Conservation (phyloP, 2,797 vertebrate species). For the Decapterus maruadsi region DNA sequence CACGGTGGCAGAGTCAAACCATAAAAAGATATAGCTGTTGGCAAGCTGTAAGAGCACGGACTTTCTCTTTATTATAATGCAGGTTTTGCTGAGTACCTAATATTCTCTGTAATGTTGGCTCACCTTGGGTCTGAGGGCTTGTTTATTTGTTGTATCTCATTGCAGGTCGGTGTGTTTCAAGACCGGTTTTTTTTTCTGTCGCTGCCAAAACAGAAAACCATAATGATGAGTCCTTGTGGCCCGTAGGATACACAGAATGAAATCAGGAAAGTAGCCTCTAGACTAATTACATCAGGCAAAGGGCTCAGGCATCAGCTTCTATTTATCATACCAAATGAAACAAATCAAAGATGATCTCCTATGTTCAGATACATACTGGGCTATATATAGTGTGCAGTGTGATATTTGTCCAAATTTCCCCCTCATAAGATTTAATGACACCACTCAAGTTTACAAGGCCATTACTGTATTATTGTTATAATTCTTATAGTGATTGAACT, state of each 20-base stretch:
- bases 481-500: too few species aligned
- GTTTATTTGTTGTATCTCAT: conserved; percentile 37
- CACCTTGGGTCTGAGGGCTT: conserved; percentile 14
- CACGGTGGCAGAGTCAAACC: neutral
- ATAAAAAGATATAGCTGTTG: conserved; percentile 16
- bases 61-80: conserved; percentile 31
- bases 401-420: neutral
- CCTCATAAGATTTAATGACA: too few species aligned
- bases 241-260: conserved; percentile 27
- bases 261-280: conserved; percentile 25
- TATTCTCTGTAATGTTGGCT: conserved; percentile 35
- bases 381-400: neutral
- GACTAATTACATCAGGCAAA: conserved; percentile 44
- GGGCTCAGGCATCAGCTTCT: conserved; percentile 23
- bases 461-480: too few species aligned
- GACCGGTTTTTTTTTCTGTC: conserved; percentile 13
- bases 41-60: conserved; percentile 27
- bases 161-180: neutral
- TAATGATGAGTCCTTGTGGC: conserved; percentile 32
- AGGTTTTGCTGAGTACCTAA: conserved; percentile 27
- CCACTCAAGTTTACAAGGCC: too few species aligned
- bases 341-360: conserved; percentile 4
- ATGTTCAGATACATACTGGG: too few species aligned
- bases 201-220: conserved; percentile 29
- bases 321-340: conserved; percentile 21